These are phyloP conservation scores for Tympanuchus pallidicinctus DNA, from an alignment of 2,113 vertebrate species.

Conservation along the genomic window DNA sequence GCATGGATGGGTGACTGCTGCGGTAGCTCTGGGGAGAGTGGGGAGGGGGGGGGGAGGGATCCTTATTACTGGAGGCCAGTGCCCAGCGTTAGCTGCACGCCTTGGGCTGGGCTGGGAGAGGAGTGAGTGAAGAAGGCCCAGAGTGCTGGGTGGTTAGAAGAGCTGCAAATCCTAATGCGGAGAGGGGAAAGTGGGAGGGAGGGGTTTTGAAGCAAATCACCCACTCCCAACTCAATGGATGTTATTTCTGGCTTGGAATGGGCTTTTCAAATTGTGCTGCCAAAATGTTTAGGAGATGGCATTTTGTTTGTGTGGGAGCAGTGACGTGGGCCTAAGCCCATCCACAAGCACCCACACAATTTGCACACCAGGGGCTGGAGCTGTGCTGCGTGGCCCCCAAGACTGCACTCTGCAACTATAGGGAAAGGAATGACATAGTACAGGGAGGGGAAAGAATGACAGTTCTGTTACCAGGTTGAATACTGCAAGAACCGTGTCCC, in stretches of 20 bases:
- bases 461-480: accelerated
- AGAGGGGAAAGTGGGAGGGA: background rate
- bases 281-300: constrained; percentile 47
- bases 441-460: background rate
- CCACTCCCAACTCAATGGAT: background rate
- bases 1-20: accelerated
- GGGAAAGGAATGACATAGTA: background rate
- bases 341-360: background rate
- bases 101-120: background rate
- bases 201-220: background rate
- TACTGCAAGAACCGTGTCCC: background rate
- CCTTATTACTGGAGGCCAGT: background rate
- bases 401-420: background rate
- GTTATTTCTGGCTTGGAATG: constrained; percentile 44
- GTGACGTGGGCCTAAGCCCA: constrained; percentile 12
- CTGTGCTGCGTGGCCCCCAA: accelerated
- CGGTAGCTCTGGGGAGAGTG: accelerated
- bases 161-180: background rate
- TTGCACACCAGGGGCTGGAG: background rate
- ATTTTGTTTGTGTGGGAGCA: constrained; percentile 57
- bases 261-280: background rate
- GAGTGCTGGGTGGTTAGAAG: background rate
- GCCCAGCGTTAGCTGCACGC: background rate
- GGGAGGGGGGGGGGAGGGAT: too few species aligned
- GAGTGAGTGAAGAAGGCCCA: background rate